Evolutionary conservation across 2,797 vertebrate species (phyloP).

Genomic region (Phoeniculus purpureus): DNA sequence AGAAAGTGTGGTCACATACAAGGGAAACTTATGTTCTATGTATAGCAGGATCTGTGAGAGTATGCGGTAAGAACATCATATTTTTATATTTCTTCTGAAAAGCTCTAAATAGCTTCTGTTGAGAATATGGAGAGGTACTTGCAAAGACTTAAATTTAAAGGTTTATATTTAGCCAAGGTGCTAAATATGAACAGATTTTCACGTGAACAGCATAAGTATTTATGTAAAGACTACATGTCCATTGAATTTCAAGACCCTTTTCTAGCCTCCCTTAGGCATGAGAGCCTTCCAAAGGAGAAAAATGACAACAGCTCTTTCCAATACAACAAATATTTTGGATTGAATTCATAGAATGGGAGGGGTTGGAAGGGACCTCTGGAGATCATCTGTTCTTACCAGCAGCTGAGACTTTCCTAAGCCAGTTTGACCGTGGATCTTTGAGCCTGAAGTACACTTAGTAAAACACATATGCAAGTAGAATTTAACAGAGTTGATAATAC

Average conservation of each 20-base stretch:
- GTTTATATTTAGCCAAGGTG: constrained; percentile 25
- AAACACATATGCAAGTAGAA: background rate
- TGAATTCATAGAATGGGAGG: no score
- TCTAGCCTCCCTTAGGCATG: background rate
- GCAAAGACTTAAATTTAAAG: constrained; percentile 38
- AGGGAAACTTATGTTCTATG: background rate
- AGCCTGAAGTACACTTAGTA: background rate
- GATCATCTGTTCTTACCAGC: background rate
- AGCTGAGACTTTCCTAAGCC: background rate
- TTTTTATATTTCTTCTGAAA: constrained; percentile 40
- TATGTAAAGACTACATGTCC: constrained; percentile 14
- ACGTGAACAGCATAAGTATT: background rate
- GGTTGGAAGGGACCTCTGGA: no score
- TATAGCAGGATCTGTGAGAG: background rate
- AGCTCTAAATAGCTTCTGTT: constrained; percentile 32
- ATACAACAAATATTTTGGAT: background rate
- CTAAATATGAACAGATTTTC: constrained; percentile 29
- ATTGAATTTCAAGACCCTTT: constrained; percentile 19
- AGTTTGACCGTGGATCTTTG: background rate
- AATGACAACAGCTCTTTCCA: background rate
- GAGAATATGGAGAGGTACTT: constrained; percentile 21
- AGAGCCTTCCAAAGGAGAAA: background rate
- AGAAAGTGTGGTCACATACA: background rate
- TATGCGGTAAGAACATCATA: background rate
- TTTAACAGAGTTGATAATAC: background rate